Percentiles rank a stretch among this genome's conserved stretches.
Evolutionary conservation across 2,113 vertebrate genomes (phyloP).

Genomic region (Dipodomys stephensi): DNA sequence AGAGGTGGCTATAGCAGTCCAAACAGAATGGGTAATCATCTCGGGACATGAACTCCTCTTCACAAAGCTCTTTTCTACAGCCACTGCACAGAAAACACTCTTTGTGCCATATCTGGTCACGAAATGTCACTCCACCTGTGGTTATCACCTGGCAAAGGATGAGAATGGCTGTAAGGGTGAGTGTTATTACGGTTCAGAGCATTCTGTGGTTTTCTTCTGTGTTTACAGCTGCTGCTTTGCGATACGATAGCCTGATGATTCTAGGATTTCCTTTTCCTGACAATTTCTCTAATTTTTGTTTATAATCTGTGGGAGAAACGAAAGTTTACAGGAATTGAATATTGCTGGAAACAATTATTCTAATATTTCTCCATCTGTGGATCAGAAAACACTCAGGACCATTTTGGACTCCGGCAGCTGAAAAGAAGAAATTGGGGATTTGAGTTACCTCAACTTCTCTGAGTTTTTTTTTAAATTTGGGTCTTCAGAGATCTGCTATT

Average conservation of each 20-base stretch:
- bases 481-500: constrained; percentile 5
- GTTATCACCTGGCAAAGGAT: constrained; percentile 84
- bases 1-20: constrained; percentile 86
- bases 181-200: neutral
- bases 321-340: neutral
- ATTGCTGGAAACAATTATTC: neutral
- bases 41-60: constrained; percentile 87
- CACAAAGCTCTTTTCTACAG: constrained; percentile 86
- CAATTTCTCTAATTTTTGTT: neutral
- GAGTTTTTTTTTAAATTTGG: constrained; percentile 35
- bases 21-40: constrained; percentile 88
- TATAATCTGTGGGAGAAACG: neutral
- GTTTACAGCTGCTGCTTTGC: neutral
- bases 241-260: neutral
- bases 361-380: neutral
- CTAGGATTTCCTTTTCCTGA: neutral
- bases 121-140: constrained; percentile 85
- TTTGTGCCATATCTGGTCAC: constrained; percentile 88
- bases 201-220: neutral
- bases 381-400: neutral
- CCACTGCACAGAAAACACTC: constrained; percentile 89
- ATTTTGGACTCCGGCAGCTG: neutral
- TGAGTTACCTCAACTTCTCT: neutral
- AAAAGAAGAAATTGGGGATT: neutral
- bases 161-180: constrained; percentile 8